phyloP scores from a whole-genome alignment of 2,888 invertebrate genomes.

The Drosophila cognata region DNA sequence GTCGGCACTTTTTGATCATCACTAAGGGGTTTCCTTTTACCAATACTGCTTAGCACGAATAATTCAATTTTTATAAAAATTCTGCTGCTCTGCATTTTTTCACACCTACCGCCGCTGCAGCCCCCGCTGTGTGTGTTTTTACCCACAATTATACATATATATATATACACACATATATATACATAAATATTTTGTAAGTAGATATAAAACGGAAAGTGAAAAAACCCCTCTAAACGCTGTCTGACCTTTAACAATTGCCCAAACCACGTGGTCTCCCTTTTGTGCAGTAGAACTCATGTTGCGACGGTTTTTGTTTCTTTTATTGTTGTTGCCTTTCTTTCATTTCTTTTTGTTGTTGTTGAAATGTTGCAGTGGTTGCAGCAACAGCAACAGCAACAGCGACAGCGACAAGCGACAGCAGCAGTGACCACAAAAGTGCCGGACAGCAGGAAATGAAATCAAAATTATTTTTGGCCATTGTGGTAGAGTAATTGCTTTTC shows the following conservation, averaged over 20 bases:
- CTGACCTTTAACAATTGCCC: slow-evolving; percentile 71
- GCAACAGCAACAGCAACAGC: slow-evolving; percentile 11
- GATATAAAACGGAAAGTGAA: slow-evolving; percentile 61
- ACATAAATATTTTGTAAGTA: background rate
- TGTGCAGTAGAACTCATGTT: slow-evolving; percentile 30
- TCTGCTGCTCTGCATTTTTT: slow-evolving; percentile 21
- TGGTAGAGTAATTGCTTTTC: slow-evolving; percentile 75
- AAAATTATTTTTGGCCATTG: slow-evolving; percentile 74
- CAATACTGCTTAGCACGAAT: slow-evolving; percentile 39
- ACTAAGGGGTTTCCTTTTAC: slow-evolving; percentile 25
- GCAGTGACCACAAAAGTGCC: slow-evolving; percentile 69
- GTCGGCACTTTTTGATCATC: slow-evolving; percentile 57
- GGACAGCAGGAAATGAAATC: slow-evolving; percentile 66
- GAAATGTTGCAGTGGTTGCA: slow-evolving; percentile 60
- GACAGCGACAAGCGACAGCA: background rate
- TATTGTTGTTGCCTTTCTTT: slow-evolving; percentile 23
- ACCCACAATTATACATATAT: slow-evolving; percentile 11
- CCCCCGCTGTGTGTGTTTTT: slow-evolving; percentile 52
- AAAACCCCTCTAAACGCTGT: slow-evolving; percentile 49
- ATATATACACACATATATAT: background rate
- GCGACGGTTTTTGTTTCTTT: slow-evolving; percentile 30
- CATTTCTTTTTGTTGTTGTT: slow-evolving; percentile 32
- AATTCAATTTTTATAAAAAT: slow-evolving; percentile 57
- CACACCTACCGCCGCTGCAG: slow-evolving; percentile 58
- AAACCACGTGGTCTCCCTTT: slow-evolving; percentile 62